Evolutionary conservation across 2,797 vertebrate species (phyloP).

Genomic region (Fundulus diaphanus): DNA sequence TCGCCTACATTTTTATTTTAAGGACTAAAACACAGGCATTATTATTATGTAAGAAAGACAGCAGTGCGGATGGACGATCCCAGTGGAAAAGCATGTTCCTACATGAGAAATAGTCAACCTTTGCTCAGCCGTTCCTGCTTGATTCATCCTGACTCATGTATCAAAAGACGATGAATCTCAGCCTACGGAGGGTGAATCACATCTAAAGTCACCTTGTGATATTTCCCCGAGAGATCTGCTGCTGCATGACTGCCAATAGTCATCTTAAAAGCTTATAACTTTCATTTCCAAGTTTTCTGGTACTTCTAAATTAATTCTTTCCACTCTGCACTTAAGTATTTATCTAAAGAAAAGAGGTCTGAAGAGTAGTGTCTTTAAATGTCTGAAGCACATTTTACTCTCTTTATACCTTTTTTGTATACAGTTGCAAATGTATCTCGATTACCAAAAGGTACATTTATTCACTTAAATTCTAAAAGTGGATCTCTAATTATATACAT

Average conservation of each 20-base stretch:
- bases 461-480: neutral
- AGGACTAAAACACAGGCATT: slow-evolving; percentile 7
- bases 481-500: neutral
- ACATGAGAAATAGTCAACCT: slow-evolving; percentile 47
- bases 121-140: slow-evolving; percentile 43
- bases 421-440: neutral
- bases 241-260: neutral
- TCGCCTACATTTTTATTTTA: neutral
- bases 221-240: slow-evolving; percentile 16
- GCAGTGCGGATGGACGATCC: slow-evolving; percentile 22
- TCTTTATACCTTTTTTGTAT: neutral
- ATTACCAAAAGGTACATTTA: neutral
- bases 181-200: slow-evolving; percentile 45
- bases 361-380: neutral
- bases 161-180: slow-evolving; percentile 27
- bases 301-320: slow-evolving; percentile 9
- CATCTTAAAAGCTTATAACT: neutral
- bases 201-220: slow-evolving; percentile 11
- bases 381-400: neutral
- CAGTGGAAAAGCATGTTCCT: slow-evolving; percentile 47
- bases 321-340: neutral
- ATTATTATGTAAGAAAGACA: neutral
- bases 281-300: neutral
- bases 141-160: slow-evolving; percentile 69
- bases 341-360: no score